Conservation (phyloP, 2,113 vertebrate genomes). For the Delphinapterus leucas region DNA sequence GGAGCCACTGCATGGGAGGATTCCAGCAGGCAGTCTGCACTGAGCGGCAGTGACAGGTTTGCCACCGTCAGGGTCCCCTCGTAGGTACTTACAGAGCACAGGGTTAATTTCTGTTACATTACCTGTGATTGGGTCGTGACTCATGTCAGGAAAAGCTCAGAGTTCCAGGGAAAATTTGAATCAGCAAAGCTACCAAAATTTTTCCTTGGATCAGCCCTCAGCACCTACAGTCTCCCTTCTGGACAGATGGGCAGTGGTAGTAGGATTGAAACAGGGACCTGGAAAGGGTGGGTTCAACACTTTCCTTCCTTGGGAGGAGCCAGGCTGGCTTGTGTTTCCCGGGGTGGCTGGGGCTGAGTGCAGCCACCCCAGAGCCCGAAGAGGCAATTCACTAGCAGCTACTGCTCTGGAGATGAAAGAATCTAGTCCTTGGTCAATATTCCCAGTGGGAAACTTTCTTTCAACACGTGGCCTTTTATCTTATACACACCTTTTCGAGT, state of each 20-base stretch:
- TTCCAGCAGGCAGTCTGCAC: rapidly evolving
- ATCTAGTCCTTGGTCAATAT: not conserved
- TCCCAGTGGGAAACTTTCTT: not conserved
- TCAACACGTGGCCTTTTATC: not conserved
- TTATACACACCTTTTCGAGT: not conserved
- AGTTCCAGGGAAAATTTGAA: not conserved
- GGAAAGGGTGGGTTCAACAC: not conserved
- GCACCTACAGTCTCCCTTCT: not conserved
- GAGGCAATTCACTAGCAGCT: not conserved
- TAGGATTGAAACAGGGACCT: not conserved
- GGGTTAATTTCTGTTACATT: not conserved
- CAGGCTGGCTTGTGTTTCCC: not conserved
- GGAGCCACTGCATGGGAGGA: not conserved
- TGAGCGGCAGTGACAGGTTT: not conserved
- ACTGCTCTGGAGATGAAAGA: not conserved
- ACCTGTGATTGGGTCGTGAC: not conserved
- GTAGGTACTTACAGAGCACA: not conserved
- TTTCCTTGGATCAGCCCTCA: not conserved
- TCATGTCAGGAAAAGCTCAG: not conserved
- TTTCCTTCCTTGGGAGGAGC: not conserved
- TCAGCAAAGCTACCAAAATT: not conserved
- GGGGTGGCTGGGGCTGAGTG: not conserved
- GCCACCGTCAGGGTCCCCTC: not conserved
- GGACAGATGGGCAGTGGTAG: not conserved
- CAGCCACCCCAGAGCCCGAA: not conserved